Evolutionary conservation across 1,140 invertebrate genomes (phyloP), one percentile per base, ranked within the genome.

Genomic region (Drosophila persimilis): DNA sequence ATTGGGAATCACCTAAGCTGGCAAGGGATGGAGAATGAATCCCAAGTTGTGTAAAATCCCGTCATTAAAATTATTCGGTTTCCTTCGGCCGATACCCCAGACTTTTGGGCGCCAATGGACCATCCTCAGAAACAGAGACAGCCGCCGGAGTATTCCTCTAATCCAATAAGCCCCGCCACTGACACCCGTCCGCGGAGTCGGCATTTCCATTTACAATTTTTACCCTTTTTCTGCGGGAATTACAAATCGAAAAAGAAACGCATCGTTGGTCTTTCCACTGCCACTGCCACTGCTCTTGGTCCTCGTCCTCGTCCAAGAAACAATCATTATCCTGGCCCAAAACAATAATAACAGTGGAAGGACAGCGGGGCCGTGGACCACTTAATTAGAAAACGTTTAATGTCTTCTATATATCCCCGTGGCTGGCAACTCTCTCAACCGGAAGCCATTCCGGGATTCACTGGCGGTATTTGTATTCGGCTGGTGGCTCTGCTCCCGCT

Each of bases 361-460:
- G 24, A 55, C 44, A 6, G 17, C 51, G 53, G 44, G 44, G 65
- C 52, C 53, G 29, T 48, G 69, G 73, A 62, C 75, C 78, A 88
- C 79, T 88, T 88, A 88, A 88, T 88, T 88, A 88, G 83, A 88
- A 88, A 88, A 83, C 83, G 84, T 88, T 88, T 88, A 88, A 89
- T 88, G 79, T 83, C 57, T 65, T 58, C 60, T 52, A 60, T 51
- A 57, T 51, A 73, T 80, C 63, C 65, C 54, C 47, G 58, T 20
- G 62, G 46, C 66, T 35, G 39, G 50, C 53, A 35, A 15, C 56
- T 59, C 64, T 64, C 20, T 75, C 78, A 58, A 78, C 29, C 74
- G 83, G 48, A 77, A 88, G 66, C 66, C 66, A 70, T 70, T 70
- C 69, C 45, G 53, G 47, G 56, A 72, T 67, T 67, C 55, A 6